Evolutionary conservation across 2,888 invertebrate genomes (phyloP), one percentile per base, ranked within the genome.

Genomic region (Furcula furcula): DNA sequence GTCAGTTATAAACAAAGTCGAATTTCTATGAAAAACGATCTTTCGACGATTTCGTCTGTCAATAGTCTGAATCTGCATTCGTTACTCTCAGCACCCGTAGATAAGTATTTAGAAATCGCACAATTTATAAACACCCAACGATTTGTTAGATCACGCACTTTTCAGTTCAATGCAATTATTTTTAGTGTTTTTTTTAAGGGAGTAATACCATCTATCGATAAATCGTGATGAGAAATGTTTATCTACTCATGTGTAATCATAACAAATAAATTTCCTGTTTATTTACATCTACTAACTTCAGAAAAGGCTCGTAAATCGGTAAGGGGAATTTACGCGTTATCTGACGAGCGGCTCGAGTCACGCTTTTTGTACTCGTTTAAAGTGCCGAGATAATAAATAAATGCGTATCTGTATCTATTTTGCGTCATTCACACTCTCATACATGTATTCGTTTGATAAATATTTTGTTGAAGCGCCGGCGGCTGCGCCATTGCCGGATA

Each of bases 281-380:
- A 36, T 49, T 39, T 49, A 36, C 27, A 28, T 30, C 28, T 22
- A 12, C 22, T 29, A 32, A 42, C 28, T 49, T 42, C 27, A 32
- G 31, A 39, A 39, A 45, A 26, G 33, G 25, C 29, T 47, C 50
- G 45, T 64, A 64, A 65, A 67, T 39, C 33, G 28, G 7, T 14
- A 23, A 11, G 13, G 22, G 39, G 27, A 31, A 41, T 61, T 48
- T 45, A 29, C 33, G 22, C 34, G 41, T 32, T 55, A 51, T 55
- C 41, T 50, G 34, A 27, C 29, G 32, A 10, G 18, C 9, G 31
- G 11, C 18, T 28, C 28, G 28, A 19, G 29, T 37, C 51, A 33
- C 29, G 49, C 51, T 56, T 41, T n/a, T 64, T 57, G 55, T 64
- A 56, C 40, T 40, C 39, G 65, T 67, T 63, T 63, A 67, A 63